Evolutionary conservation across 2,888 invertebrate genomes (phyloP), one percentile per base, ranked within the genome.

Genomic region (Brachynemurus nebulosus): DNA sequence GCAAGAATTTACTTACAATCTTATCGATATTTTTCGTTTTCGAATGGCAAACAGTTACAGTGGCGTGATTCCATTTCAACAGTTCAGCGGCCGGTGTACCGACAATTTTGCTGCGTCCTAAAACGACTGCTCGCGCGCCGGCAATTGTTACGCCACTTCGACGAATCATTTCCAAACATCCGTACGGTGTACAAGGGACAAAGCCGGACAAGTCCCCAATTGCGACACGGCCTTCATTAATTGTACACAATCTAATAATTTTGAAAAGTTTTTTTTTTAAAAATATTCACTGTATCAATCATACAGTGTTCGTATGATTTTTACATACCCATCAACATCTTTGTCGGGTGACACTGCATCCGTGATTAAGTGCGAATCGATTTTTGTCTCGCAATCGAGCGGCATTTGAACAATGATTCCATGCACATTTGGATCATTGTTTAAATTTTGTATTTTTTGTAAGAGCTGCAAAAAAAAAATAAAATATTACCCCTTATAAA

Each of bases 321-420:
- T n/a, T n/a, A n/a, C 66, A 65, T 71, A 90, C 90, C 92, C 96
- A 65, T 96, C 96, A 14, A 96, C 93, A 70, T 96, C 96, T 67
- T 97, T 97, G 37, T 75, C 74, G 0, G 92, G 84, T 1, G 78
- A 76, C 4, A 98, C 93, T 4, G 83, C 68, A 59, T 97, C 91
- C 1, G 92, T 86, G 54, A 95, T 74, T 44, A 82, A 71, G 61
- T 89, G 83, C 0, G 88, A 77, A 67, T 97, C 86, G 50, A 98
- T 93, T 53, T 73, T 60, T 54, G 80, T 78, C 1, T 74, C 76
- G 23, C 81, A 76, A 61, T 98, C 97, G 48, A 97, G 67, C 0
- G 97, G 97, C 82, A 91, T 86, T 70, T 95, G 95, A 1, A 96
- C 91, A 54, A 96, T 93, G 58, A 96, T 92, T 43, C 96, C 96